phyloP scores from a whole-genome alignment of 2,888 invertebrate species.

The Andrena minutula region DNA sequence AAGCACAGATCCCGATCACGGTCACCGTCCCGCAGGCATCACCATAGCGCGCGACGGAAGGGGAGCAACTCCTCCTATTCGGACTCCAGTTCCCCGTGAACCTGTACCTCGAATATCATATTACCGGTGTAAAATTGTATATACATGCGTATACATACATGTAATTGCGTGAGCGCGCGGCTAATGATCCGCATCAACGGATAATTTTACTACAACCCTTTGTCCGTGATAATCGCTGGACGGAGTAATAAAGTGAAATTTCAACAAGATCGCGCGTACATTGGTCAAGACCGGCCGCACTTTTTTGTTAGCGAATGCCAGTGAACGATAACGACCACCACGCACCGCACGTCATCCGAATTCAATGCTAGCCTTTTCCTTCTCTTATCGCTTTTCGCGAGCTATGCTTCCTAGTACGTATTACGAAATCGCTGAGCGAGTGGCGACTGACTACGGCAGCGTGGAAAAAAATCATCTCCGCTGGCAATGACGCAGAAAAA shows the following conservation, averaged over 20 bases:
- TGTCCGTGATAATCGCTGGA: slow-evolving; percentile 31
- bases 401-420: background rate
- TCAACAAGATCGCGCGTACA: slow-evolving; percentile 21
- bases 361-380: background rate
- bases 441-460: too few species aligned
- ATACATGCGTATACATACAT: background rate
- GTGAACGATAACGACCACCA: background rate
- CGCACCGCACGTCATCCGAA: background rate
- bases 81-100: slow-evolving; percentile 78
- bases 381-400: background rate
- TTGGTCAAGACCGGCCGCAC: background rate
- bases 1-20: slow-evolving; percentile 81
- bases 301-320: background rate
- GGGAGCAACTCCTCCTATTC: slow-evolving; percentile 81
- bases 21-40: slow-evolving; percentile 78
- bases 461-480: background rate
- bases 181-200: slow-evolving; percentile 31
- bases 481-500: background rate
- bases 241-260: slow-evolving; percentile 44
- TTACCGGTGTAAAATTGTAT: slow-evolving; percentile 55
- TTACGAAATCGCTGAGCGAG: background rate
- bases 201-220: slow-evolving; percentile 71
- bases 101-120: slow-evolving; percentile 29
- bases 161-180: slow-evolving; percentile 2
- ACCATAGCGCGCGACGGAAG: slow-evolving; percentile 73